Conservation (phyloP, 2,888 invertebrate species). For the Philopedon plagiatum region DNA sequence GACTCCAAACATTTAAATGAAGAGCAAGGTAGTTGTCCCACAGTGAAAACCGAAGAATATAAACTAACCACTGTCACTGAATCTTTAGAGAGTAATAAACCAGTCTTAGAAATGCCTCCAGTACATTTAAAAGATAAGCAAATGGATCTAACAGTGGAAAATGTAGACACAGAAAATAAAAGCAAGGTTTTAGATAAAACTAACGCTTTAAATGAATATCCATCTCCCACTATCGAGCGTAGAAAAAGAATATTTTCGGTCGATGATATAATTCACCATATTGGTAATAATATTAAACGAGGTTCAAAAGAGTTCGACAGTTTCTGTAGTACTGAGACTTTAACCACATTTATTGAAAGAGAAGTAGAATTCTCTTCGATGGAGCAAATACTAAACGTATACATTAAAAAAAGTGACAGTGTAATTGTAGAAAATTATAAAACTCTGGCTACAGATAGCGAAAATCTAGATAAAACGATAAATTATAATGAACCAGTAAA, state of each 20-base stretch:
- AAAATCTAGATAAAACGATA: neutral
- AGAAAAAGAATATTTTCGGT: constrained; percentile 60
- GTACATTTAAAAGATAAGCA: neutral
- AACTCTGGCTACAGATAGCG: neutral
- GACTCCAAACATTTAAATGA: neutral
- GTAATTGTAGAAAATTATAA: neutral
- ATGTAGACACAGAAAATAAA: neutral
- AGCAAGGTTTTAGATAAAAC: neutral
- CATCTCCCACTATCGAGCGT: constrained; percentile 15
- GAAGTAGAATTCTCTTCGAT: constrained; percentile 51
- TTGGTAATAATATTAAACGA: constrained; percentile 52
- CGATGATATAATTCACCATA: constrained; percentile 62
- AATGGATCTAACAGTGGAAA: neutral
- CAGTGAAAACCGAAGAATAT: too few species aligned
- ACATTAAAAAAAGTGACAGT: neutral
- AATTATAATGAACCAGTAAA: neutral
- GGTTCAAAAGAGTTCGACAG: neutral
- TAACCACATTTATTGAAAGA: constrained; percentile 52
- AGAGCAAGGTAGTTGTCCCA: neutral
- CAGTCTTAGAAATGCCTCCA: neutral
- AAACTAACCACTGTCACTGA: neutral
- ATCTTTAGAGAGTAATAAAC: neutral
- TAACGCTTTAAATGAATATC: neutral
- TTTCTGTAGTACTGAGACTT: constrained; percentile 50
- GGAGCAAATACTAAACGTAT: constrained; percentile 22